These are phyloP conservation scores for Drosophila sulfurigaster DNA, from an alignment of 1,140 invertebrate genomes.

Conservation along the genomic window DNA sequence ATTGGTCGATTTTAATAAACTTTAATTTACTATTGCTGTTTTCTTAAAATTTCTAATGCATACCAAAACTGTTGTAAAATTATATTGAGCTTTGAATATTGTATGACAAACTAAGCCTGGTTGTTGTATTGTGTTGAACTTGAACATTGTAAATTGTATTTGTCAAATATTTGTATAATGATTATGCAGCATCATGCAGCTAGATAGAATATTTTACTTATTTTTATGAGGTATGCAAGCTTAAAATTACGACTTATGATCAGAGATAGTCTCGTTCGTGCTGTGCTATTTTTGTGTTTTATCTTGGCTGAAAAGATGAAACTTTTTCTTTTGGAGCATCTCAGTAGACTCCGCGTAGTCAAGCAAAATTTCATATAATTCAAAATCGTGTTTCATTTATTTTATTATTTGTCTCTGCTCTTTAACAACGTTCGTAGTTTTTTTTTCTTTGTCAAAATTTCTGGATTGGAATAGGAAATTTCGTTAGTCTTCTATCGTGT, in stretches of 20 bases:
- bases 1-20: slow-evolving; percentile 30
- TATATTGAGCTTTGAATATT: too few species aligned
- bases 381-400: slow-evolving; percentile 26
- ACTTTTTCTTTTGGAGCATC: not conserved
- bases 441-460: slow-evolving; percentile 76
- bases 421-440: slow-evolving; percentile 65
- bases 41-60: slow-evolving; percentile 25
- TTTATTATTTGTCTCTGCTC: slow-evolving; percentile 59
- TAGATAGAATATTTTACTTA: not conserved
- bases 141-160: too few species aligned
- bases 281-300: not conserved
- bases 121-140: not conserved
- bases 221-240: not conserved
- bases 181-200: not conserved
- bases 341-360: slow-evolving; percentile 40
- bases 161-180: not conserved
- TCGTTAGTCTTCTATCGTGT: slow-evolving; percentile 45
- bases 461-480: slow-evolving; percentile 52
- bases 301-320: not conserved
- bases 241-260: too few species aligned
- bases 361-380: slow-evolving; percentile 23
- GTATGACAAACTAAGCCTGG: not conserved
- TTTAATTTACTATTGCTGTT: slow-evolving; percentile 30
- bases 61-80: slow-evolving; percentile 30
- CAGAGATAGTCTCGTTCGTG: too few species aligned